These are phyloP conservation scores for Prinia subflava DNA, from an alignment of 2,113 vertebrate species.

Conservation along the genomic window DNA sequence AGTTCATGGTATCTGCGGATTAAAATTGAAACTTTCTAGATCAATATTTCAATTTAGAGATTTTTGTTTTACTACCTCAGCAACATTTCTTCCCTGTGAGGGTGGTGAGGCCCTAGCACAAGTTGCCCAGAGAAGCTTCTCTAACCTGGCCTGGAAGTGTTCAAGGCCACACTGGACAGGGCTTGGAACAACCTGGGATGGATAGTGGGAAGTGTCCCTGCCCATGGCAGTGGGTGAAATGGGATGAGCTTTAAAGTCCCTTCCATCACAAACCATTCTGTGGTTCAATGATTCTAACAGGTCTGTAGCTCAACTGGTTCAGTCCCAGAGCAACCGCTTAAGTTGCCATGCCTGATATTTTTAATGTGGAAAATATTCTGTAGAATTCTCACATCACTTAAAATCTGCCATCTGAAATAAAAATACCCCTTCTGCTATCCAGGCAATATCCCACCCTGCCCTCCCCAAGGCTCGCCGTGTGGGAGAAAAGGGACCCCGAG, in stretches of 20 bases:
- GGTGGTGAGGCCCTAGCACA: not conserved
- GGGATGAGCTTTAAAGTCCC: not conserved
- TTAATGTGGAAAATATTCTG: not conserved
- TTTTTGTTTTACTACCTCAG: not conserved
- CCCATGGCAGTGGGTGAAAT: not conserved
- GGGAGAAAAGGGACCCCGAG: not conserved
- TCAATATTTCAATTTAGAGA: not conserved
- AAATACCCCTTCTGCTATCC: not conserved
- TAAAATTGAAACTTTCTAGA: not conserved
- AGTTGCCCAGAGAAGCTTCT: not conserved
- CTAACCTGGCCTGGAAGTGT: not conserved
- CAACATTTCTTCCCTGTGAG: not conserved
- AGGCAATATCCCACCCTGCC: not conserved
- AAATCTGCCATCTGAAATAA: not conserved
- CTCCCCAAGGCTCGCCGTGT: not conserved
- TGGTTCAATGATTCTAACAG: not conserved
- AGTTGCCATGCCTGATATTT: not conserved
- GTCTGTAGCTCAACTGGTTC: not conserved
- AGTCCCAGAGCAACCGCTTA: not conserved
- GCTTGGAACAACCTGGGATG: not conserved
- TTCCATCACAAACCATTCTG: not conserved
- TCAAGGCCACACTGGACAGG: not conserved
- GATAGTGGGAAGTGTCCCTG: not conserved
- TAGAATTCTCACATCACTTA: not conserved
- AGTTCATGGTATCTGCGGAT: not conserved